phyloP scores from a whole-genome alignment of 2,888 invertebrate species.

The Tenthredo amoena region DNA sequence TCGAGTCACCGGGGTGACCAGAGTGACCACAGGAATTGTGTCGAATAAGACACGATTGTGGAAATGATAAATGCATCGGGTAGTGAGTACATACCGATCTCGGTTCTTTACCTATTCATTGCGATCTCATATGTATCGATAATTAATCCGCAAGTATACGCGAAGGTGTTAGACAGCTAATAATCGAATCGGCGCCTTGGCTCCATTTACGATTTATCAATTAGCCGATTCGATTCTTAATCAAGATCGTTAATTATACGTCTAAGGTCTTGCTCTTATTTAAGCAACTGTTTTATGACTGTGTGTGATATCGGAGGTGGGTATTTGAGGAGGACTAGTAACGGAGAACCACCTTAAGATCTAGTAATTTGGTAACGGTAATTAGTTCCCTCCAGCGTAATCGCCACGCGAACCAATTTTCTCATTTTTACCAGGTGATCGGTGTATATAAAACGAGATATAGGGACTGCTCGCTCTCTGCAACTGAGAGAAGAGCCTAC shows the following conservation, averaged over 20 bases:
- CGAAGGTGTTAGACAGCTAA: background rate
- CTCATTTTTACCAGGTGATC: background rate
- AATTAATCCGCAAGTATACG: background rate
- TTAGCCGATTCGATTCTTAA: conserved; percentile 25
- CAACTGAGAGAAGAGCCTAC: background rate
- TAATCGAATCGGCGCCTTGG: conserved; percentile 24
- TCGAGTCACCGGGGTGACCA: conserved; percentile 56
- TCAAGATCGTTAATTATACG: conserved; percentile 6
- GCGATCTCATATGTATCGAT: background rate
- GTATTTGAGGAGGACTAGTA: background rate
- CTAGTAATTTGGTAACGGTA: conserved; percentile 16
- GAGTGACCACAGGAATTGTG: conserved; percentile 68
- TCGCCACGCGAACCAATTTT: conserved; percentile 45
- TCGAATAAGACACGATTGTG: conserved; percentile 62
- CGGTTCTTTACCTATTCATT: background rate
- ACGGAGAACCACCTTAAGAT: background rate
- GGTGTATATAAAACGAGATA: background rate
- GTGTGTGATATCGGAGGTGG: background rate
- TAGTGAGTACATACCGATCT: background rate
- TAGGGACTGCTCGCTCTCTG: background rate
- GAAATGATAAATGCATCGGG: conserved; percentile 48
- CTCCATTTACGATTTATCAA: background rate
- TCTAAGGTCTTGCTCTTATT: background rate
- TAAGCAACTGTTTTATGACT: background rate
- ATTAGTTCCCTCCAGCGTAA: conserved; percentile 23